phyloP scores from a whole-genome alignment of 2,797 vertebrate genomes.

The Mus minutoides region DNA sequence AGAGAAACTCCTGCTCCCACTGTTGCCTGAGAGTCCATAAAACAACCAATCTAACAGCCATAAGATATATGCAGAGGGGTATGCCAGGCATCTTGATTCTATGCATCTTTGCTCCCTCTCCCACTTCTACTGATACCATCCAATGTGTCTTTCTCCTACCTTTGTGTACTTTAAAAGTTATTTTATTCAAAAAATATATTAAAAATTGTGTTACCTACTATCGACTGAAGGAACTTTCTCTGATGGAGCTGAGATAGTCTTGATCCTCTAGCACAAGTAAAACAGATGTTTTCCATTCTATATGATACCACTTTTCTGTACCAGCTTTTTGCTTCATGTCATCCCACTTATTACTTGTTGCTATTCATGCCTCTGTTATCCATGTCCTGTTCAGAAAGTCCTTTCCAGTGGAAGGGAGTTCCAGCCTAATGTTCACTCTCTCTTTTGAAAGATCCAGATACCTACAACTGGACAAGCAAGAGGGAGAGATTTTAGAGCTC shows the following conservation, averaged over 20 bases:
- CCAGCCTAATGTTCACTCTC: not conserved
- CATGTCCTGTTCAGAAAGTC: not conserved
- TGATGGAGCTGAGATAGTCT: not conserved
- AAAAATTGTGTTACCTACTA: not conserved
- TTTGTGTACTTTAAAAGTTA: not conserved
- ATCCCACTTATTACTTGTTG: not conserved
- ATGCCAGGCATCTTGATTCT: not conserved
- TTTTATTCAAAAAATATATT: not conserved
- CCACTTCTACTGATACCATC: not conserved
- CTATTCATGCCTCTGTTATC: not conserved
- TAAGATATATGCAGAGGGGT: not conserved
- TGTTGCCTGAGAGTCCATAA: too few relatives aligned
- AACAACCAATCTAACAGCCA: not conserved
- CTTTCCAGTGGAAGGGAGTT: not conserved
- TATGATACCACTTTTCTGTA: not conserved
- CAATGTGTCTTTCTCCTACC: not conserved
- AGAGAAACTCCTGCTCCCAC: not conserved
- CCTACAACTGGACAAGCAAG: not conserved
- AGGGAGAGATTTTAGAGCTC: not conserved
- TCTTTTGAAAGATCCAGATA: not conserved
- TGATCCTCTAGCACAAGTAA: not conserved
- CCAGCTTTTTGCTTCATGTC: not conserved
- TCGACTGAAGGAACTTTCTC: not conserved
- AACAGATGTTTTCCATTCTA: not conserved
- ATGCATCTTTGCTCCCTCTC: not conserved